Conservation (phyloP, 1,140 invertebrate genomes). For the Lepidurus apus region DNA sequence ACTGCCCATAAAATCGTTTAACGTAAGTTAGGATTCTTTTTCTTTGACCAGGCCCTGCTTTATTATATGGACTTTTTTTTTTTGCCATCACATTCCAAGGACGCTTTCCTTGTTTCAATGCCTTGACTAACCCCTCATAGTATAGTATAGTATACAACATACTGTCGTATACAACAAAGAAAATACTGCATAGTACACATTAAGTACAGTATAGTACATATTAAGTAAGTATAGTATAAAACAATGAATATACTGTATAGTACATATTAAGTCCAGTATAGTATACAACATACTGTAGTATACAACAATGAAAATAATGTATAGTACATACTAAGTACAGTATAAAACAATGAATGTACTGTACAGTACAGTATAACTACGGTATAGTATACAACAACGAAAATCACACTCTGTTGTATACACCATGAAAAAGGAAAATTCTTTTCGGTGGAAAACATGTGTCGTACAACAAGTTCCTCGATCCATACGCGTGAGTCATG, state of each 20-base stretch:
- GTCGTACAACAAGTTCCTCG: not conserved
- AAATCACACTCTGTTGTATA: too few species aligned
- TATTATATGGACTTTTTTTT: not conserved
- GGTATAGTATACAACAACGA: not conserved
- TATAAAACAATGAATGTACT: not conserved
- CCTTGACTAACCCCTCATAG: not conserved
- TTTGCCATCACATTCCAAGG: not conserved
- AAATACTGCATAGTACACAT: not conserved
- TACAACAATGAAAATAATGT: not conserved
- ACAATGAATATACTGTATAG: too few species aligned
- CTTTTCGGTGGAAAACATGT: too few species aligned
- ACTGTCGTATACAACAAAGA: not conserved
- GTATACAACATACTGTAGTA: not conserved
- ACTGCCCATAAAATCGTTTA: slow-evolving; percentile 15
- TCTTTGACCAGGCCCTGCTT: not conserved
- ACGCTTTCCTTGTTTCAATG: not conserved
- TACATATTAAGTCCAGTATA: too few species aligned
- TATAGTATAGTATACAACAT: not conserved
- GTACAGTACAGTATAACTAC: too few species aligned
- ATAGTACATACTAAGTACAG: not conserved
- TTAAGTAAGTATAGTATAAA: too few species aligned
- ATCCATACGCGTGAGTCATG: not conserved
- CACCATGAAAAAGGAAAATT: too few species aligned
- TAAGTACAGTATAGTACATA: not conserved
- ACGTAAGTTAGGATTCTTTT: not conserved